Evolutionary conservation across 2,888 invertebrate genomes (phyloP), one percentile per base, ranked within the genome.

Genomic region (Allygus modestus): DNA sequence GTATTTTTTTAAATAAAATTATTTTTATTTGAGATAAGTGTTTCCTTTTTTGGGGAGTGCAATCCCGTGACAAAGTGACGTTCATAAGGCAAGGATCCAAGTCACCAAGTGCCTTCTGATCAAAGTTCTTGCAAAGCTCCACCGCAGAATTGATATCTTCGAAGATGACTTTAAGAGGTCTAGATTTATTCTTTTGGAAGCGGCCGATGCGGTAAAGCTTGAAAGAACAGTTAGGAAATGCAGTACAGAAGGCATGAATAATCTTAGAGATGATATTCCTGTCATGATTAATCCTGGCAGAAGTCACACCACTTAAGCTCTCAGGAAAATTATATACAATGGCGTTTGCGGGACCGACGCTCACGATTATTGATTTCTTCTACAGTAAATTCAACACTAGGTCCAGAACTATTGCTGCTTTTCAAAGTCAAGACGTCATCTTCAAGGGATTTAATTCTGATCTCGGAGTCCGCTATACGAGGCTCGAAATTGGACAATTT

Each of bases 301-400:
- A 28, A 17, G 37, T 71, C 5, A n/a, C n/a, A n/a, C 5, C 37
- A n/a, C 37, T 71, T 11, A 33, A 12, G n/a, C 71, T 71, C n/a
- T 71, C 71, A 31, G 71, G 33, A 28, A 71, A 1, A n/a, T 71
- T 71, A n/a, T 71, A 71, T 33, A 33, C n/a, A 4, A 71, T 71
- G 5, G 31, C 71, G n/a, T n/a, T 71, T 71, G 15, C 71, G 33
- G n/a, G 71, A 33, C 2, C 71, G 71, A 5, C 71, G 71, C 2
- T 71, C 71, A 5, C 71, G 5, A 31, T 71, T 33, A 33, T 71
- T 71, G 4, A 71, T 71, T n/a, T 71, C 71, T n/a, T 71, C 71
- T 1, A 71, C 37, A 0, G 31, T n/a, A 1, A 15, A n/a, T 17
- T 71, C 37, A 71, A 71, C n/a, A 33, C 9, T 17, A 17, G 71